Percentiles rank a stretch among this genome's conserved stretches.
Evolutionary conservation across 2,888 invertebrate genomes (phyloP).

Genomic region (Epinotia brunnichana): DNA sequence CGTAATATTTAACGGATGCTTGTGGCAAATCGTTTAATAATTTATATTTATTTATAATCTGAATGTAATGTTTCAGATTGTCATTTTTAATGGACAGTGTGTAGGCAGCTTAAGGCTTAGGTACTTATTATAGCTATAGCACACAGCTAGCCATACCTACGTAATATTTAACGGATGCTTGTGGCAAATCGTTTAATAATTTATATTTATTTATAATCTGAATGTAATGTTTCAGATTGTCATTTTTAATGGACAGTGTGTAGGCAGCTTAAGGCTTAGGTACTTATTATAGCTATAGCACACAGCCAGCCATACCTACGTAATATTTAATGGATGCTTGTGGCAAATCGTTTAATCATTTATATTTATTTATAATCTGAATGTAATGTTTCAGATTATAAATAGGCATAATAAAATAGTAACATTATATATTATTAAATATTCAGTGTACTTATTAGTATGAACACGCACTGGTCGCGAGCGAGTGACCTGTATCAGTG

Average conservation of each 20-base stretch:
- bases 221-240: too few species aligned
- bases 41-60: too few species aligned
- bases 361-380: conserved; percentile 6
- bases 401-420: conserved; percentile 4
- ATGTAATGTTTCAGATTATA: too few species aligned
- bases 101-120: not conserved
- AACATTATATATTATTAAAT: conserved; percentile 15
- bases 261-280: not conserved
- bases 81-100: not conserved
- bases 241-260: not conserved
- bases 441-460: conserved; percentile 1
- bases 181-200: conserved; percentile 4
- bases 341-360: conserved; percentile 4
- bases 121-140: not conserved
- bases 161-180: not conserved
- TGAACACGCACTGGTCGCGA: conserved; percentile 22
- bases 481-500: conserved; percentile 46
- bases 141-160: not conserved
- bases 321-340: not conserved
- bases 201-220: not conserved
- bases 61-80: too few species aligned
- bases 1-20: too few species aligned
- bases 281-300: not conserved
- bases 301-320: not conserved
- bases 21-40: too few species aligned